Evolutionary conservation across 2,113 vertebrate species (phyloP).

Genomic region (Nothocercus julius): DNA sequence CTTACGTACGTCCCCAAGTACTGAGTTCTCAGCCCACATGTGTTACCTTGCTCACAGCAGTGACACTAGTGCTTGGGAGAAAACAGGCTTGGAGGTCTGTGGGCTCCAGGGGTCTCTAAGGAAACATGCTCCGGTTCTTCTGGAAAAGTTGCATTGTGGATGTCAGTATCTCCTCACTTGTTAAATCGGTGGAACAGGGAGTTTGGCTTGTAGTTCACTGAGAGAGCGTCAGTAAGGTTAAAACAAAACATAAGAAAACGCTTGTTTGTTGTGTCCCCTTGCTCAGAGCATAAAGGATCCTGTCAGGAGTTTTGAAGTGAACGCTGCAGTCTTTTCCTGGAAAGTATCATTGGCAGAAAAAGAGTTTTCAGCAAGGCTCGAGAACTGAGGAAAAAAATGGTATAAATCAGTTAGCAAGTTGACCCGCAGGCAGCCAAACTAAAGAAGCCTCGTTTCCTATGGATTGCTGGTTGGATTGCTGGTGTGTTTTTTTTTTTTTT

Average conservation of each 20-base stretch:
- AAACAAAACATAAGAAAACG: slow-evolving; percentile 18
- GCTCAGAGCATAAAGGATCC: not conserved
- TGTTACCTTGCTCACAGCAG: not conserved
- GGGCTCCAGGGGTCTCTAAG: not conserved
- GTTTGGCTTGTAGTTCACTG: not conserved
- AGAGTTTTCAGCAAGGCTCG: not conserved
- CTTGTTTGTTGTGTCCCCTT: not conserved
- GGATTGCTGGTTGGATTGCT: not conserved
- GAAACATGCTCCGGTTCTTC: not conserved
- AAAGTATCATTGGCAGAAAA: not conserved
- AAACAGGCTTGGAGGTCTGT: not conserved
- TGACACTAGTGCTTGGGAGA: not conserved
- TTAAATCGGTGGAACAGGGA: not conserved
- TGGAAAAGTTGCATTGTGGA: not conserved
- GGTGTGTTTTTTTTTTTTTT: no score
- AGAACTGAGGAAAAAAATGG: not conserved
- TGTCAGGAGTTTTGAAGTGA: not conserved
- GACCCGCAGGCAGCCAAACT: not conserved
- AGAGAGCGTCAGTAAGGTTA: slow-evolving; percentile 1
- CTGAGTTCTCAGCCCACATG: fast-evolving
- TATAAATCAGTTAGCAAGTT: not conserved
- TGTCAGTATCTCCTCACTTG: not conserved
- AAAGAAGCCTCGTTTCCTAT: not conserved
- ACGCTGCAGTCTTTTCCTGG: not conserved
- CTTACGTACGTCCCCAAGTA: not conserved